These are phyloP conservation scores for Hemiscyllium ocellatum DNA, from an alignment of 2,113 vertebrate species.

Conservation along the genomic window DNA sequence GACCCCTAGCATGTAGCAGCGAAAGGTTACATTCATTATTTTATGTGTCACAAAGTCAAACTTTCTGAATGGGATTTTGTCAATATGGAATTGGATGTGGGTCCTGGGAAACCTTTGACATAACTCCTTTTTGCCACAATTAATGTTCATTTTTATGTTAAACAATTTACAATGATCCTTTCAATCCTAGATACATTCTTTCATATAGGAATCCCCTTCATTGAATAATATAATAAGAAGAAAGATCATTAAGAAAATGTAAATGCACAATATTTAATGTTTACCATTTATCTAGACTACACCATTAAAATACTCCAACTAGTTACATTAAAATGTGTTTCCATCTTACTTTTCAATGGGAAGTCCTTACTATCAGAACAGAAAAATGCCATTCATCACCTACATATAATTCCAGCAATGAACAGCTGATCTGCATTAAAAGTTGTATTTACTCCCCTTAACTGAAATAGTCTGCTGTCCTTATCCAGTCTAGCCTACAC, in stretches of 20 bases:
- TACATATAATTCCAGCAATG: not conserved
- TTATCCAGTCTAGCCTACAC: too few species aligned
- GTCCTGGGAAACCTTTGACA: conserved; percentile 13
- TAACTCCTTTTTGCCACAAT: not conserved
- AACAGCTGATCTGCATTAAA: not conserved
- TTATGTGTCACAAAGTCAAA: not conserved
- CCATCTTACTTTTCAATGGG: not conserved
- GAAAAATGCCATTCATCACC: not conserved
- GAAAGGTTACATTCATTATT: not conserved
- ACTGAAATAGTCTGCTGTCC: not conserved
- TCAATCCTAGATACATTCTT: not conserved
- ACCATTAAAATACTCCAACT: not conserved
- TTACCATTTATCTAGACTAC: not conserved
- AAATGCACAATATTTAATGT: not conserved
- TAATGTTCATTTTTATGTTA: conserved; percentile 19
- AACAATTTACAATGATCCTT: not conserved
- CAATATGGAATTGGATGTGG: not conserved
- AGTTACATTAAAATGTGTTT: not conserved
- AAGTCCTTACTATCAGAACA: not conserved
- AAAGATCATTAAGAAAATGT: not conserved
- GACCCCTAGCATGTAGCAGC: not conserved
- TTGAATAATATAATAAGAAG: too few species aligned
- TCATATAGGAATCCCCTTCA: not conserved
- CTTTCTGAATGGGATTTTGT: not conserved
- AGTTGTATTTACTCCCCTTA: not conserved